These are phyloP conservation scores for Ormyrus thymus DNA, from an alignment of 2,888 invertebrate species.

Conservation along the genomic window DNA sequence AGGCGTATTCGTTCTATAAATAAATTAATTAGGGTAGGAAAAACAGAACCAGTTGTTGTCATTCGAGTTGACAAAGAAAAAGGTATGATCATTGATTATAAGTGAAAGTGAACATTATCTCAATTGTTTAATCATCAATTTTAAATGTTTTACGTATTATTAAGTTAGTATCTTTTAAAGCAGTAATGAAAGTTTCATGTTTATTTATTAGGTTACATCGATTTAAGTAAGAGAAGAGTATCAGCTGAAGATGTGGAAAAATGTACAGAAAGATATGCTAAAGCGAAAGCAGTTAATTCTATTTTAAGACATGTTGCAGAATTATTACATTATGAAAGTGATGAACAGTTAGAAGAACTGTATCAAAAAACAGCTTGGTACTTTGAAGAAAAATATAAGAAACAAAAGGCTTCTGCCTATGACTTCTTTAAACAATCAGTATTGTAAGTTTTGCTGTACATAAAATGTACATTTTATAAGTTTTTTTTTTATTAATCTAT, in stretches of 20 bases:
- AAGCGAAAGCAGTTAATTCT: constrained; percentile 98
- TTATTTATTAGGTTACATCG: constrained; percentile 90
- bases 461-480: constrained; percentile 58
- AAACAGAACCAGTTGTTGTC: constrained; percentile 99
- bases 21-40: constrained; percentile 98
- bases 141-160: neutral
- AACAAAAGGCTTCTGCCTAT: constrained; percentile 95
- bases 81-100: constrained; percentile 77
- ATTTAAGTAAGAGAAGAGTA: constrained; percentile 98
- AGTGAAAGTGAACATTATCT: too few relatives aligned
- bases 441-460: constrained; percentile 80
- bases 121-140: neutral
- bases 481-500: constrained; percentile 20
- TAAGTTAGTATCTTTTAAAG: constrained; percentile 5
- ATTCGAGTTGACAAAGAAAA: constrained; percentile 99
- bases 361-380: constrained; percentile 98
- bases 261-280: constrained; percentile 98
- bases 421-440: constrained; percentile 99
- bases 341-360: constrained; percentile 94
- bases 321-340: constrained; percentile 90
- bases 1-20: constrained; percentile 99
- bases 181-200: neutral
- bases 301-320: constrained; percentile 98
- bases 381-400: constrained; percentile 97
- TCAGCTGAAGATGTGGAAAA: constrained; percentile 98